Conservation (phyloP, 2,113 vertebrate genomes). For the Melospiza georgiana region DNA sequence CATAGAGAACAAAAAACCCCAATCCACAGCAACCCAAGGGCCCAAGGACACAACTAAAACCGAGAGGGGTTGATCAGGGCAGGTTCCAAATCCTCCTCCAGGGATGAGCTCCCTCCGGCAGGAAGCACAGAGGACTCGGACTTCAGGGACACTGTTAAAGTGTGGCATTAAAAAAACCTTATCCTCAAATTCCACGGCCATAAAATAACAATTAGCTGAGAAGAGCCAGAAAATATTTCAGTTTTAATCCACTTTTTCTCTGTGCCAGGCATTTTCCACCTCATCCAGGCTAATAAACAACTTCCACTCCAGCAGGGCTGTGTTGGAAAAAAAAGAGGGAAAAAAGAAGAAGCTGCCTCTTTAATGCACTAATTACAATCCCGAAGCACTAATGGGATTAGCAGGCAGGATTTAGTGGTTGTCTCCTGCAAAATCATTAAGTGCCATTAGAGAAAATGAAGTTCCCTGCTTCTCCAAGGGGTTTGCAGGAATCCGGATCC, state of each 20-base stretch:
- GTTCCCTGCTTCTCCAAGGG: neutral
- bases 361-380: neutral
- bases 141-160: rapidly evolving
- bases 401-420: constrained; percentile 2
- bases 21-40: neutral
- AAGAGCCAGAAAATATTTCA: neutral
- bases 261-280: neutral
- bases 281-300: neutral
- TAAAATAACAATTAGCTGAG: neutral
- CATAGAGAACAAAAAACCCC: neutral
- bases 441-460: constrained; percentile 52
- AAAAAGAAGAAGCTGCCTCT: neutral
- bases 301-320: neutral
- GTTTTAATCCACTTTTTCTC: neutral
- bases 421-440: constrained; percentile 60
- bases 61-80: neutral
- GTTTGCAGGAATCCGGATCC: neutral
- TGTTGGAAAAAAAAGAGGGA: neutral
- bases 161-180: neutral
- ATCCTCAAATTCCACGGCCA: neutral
- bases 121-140: neutral
- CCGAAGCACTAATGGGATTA: constrained; percentile 23
- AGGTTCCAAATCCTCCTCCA: neutral
- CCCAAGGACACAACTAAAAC: neutral
- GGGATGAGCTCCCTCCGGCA: neutral